Percentiles rank a stretch among this genome's conserved stretches.
Evolutionary conservation across 2,113 vertebrate genomes (phyloP).

Genomic region (Pterocles orientalis): DNA sequence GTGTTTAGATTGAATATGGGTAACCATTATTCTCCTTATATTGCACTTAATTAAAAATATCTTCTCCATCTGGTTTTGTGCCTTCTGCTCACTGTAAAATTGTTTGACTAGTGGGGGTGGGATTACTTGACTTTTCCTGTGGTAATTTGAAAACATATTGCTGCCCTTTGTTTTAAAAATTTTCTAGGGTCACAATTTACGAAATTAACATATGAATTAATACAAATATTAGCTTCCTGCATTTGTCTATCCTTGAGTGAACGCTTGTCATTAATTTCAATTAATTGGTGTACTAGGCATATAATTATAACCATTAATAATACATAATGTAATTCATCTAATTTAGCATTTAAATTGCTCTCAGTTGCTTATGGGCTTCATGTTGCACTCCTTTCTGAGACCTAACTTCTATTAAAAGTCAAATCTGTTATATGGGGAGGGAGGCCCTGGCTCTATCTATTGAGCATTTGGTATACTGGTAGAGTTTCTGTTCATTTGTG

Average conservation of each 20-base stretch:
- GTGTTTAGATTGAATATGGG: conserved; percentile 27
- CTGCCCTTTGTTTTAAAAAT: conserved; percentile 33
- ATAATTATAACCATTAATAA: conserved; percentile 40
- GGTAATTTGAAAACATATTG: conserved; percentile 45
- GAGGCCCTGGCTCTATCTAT: neutral
- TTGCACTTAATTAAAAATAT: conserved; percentile 59
- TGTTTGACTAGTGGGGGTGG: neutral
- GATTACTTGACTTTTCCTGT: conserved; percentile 55
- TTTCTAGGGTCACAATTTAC: conserved; percentile 47
- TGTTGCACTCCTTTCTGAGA: neutral
- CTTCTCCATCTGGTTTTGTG: conserved; percentile 58
- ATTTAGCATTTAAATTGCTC: neutral
- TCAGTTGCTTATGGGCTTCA: neutral
- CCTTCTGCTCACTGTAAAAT: conserved; percentile 51
- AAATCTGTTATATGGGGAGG: neutral
- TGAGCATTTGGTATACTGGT: neutral
- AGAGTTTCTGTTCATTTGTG: neutral
- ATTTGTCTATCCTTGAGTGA: conserved; percentile 19
- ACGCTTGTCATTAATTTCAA: neutral
- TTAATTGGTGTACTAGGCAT: conserved; percentile 2
- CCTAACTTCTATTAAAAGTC: neutral
- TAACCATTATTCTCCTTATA: conserved; percentile 27
- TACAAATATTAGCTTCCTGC: conserved; percentile 38
- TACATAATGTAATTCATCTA: neutral
- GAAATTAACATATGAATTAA: conserved; percentile 40